These are phyloP conservation scores for Pseudomugil tenellus DNA, from an alignment of 2,797 vertebrate species.

Conservation along the genomic window DNA sequence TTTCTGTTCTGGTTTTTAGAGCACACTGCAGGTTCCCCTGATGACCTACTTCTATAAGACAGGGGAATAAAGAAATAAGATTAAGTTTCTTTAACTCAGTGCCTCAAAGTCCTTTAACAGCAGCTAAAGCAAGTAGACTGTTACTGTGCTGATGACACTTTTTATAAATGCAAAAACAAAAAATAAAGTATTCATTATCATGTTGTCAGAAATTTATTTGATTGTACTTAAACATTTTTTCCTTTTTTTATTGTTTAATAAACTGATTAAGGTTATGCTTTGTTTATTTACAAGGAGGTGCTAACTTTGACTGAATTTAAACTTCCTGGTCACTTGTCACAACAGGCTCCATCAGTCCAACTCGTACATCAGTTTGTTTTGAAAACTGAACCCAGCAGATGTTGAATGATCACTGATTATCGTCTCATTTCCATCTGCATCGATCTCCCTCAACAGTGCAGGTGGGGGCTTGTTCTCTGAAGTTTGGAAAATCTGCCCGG, in stretches of 20 bases:
- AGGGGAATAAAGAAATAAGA: conserved; percentile 31
- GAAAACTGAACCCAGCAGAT: conserved; percentile 82
- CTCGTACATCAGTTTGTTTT: conserved; percentile 87
- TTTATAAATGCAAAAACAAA: conserved; percentile 60
- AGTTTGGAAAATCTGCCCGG: background rate
- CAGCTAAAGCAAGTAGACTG: conserved; percentile 31
- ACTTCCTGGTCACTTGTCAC: background rate
- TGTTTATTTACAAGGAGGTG: background rate
- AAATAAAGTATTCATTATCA: conserved; percentile 46
- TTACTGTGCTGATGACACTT: conserved; percentile 45
- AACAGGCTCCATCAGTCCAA: conserved; percentile 81
- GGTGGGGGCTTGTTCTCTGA: conserved; percentile 13
- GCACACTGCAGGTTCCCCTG: conserved; percentile 24
- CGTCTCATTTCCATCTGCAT: conserved; percentile 75
- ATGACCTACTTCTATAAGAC: conserved; percentile 30
- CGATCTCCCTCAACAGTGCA: conserved; percentile 76
- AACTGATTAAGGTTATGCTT: background rate
- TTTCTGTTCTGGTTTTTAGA: conserved; percentile 16
- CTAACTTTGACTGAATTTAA: background rate
- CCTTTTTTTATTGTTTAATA: background rate
- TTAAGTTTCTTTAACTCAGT: conserved; percentile 37
- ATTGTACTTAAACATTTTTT: too few relatives aligned
- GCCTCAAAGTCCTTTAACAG: conserved; percentile 35
- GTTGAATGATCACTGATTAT: conserved; percentile 83
- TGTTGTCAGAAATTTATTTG: conserved; percentile 29